Evolutionary conservation across 1,140 invertebrate genomes (phyloP).

Genomic region (Meloidogyne chitwoodi): DNA sequence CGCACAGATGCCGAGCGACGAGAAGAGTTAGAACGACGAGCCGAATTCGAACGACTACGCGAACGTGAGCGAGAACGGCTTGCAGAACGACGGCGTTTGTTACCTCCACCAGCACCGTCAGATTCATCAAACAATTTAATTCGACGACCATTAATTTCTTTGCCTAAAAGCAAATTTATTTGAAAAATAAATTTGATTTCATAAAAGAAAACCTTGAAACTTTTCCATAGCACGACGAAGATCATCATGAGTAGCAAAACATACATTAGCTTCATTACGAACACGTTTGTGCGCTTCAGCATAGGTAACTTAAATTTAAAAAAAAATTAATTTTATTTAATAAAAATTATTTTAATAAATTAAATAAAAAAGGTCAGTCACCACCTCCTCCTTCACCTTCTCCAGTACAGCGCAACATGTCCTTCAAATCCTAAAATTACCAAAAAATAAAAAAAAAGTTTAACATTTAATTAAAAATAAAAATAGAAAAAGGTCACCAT

Average conservation of each 20-base stretch:
- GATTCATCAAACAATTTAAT: constrained; percentile 77
- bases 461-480: background rate
- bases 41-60: constrained; percentile 36
- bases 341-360: background rate
- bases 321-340: background rate
- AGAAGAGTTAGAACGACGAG: constrained; percentile 25
- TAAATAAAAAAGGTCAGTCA: too few relatives aligned
- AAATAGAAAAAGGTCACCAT: background rate
- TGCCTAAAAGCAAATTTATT: constrained; percentile 87
- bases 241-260: constrained; percentile 84
- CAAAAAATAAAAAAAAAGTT: background rate
- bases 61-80: background rate
- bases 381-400: constrained; percentile 64
- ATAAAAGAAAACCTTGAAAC: constrained; percentile 6
- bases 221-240: constrained; percentile 72
- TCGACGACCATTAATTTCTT: constrained; percentile 86
- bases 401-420: constrained; percentile 95
- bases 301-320: constrained; percentile 77
- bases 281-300: constrained; percentile 97
- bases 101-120: background rate
- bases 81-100: background rate
- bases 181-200: background rate
- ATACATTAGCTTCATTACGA: constrained; percentile 95
- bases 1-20: constrained; percentile 19
- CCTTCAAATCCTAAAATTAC: constrained; percentile 84